A percentile compares a stretch with the other conserved stretches of the same genome.
phyloP scores from a whole-genome alignment of 2,113 vertebrate species.

The Pavo muticus region DNA sequence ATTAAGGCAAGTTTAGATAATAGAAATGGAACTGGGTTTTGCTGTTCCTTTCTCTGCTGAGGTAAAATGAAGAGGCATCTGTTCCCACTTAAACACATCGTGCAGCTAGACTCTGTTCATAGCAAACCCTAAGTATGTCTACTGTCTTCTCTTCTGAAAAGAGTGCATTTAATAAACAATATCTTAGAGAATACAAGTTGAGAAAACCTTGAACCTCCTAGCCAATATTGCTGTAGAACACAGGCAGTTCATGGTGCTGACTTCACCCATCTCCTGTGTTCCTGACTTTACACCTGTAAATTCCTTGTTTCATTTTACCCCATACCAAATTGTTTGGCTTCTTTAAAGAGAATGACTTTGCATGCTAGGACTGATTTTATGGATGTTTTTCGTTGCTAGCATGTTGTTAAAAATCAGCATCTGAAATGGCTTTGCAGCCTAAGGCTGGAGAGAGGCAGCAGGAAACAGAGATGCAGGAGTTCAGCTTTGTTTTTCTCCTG shows the following conservation, averaged over 20 bases:
- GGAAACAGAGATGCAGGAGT: slow-evolving; percentile 30
- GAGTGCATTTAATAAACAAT: neutral
- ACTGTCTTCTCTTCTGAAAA: neutral
- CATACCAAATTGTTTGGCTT: neutral
- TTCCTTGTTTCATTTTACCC: neutral
- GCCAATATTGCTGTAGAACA: neutral
- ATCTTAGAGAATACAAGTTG: neutral
- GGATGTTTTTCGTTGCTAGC: slow-evolving; percentile 12
- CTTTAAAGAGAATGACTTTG: neutral
- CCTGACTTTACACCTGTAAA: neutral
- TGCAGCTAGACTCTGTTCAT: neutral
- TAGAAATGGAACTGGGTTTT: neutral
- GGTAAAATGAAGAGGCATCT: neutral
- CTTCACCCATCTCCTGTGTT: neutral
- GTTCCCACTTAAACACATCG: neutral
- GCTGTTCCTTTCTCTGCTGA: neutral
- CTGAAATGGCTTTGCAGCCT: slow-evolving; percentile 22
- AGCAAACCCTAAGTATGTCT: neutral
- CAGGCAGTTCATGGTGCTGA: neutral
- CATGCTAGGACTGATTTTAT: neutral
- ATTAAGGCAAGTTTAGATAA: neutral
- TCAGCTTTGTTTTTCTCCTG: slow-evolving; percentile 49
- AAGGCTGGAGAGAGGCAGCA: slow-evolving; percentile 18
- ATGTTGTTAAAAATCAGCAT: slow-evolving; percentile 41
- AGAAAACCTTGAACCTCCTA: neutral